These are phyloP conservation scores for Andrena fulva DNA, from an alignment of 2,888 invertebrate genomes.

Conservation along the genomic window DNA sequence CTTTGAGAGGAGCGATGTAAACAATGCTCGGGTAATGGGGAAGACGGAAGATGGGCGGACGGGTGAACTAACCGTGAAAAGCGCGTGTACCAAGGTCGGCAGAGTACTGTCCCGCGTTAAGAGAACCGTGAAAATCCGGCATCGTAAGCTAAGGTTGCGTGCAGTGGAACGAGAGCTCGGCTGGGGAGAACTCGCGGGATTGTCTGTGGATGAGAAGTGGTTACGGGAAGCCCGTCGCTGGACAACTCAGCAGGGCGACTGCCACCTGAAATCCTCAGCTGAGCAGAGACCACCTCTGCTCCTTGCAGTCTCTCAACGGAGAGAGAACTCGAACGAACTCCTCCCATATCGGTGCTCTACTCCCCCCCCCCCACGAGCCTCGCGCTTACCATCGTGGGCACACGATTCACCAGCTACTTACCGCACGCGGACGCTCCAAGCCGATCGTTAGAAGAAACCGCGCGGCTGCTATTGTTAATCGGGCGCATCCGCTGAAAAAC, in stretches of 20 bases:
- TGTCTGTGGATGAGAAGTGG: slow-evolving; percentile 52
- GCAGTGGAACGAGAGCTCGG: slow-evolving; percentile 42
- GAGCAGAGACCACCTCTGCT: slow-evolving; percentile 78
- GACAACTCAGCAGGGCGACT: slow-evolving; percentile 79
- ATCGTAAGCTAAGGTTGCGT: slow-evolving; percentile 20
- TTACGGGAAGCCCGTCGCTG: slow-evolving; percentile 73
- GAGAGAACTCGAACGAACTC: slow-evolving; percentile 73
- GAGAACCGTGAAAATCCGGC: slow-evolving; percentile 41
- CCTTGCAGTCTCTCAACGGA: slow-evolving; percentile 70
- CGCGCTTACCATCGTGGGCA: slow-evolving; percentile 26
- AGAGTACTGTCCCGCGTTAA: slow-evolving; percentile 7
- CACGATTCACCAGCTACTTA: slow-evolving; percentile 31
- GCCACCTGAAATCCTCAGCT: slow-evolving; percentile 79
- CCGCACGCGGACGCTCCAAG: slow-evolving; percentile 14
- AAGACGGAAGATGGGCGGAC: background rate
- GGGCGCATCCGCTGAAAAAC: background rate
- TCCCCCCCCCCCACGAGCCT: slow-evolving; percentile 44
- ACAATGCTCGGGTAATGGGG: background rate
- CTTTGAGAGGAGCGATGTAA: background rate
- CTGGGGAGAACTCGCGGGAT: slow-evolving; percentile 62
- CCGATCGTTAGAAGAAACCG: slow-evolving; percentile 4
- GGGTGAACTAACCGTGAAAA: slow-evolving; percentile 43
- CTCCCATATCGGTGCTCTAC: slow-evolving; percentile 72
- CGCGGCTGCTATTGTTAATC: background rate
- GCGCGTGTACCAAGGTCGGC: slow-evolving; percentile 21